Percentiles rank a stretch among this genome's conserved stretches.
These are phyloP conservation scores for Leptinotarsa defecta DNA, from an alignment of 1,140 invertebrate genomes.

Conservation along the genomic window DNA sequence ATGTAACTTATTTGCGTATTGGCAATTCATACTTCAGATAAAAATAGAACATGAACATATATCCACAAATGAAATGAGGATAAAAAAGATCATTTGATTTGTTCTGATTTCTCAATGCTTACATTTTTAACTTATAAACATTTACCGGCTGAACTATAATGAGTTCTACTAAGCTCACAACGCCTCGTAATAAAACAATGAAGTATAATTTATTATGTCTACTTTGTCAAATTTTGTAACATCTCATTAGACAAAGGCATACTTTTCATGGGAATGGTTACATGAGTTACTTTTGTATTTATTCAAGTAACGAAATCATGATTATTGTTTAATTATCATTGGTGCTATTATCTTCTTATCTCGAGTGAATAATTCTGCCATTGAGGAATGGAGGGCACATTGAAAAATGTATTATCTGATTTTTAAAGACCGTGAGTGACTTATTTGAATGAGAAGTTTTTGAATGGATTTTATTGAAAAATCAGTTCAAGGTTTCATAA, in stretches of 20 bases:
- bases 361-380: not conserved
- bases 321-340: slow-evolving; percentile 3
- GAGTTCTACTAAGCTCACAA: not conserved
- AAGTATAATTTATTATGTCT: not conserved
- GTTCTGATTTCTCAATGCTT: not conserved
- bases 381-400: too few species aligned
- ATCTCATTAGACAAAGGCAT: slow-evolving; percentile 1
- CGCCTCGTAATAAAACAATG: not conserved
- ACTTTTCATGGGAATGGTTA: slow-evolving; percentile 18
- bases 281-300: slow-evolving; percentile 18
- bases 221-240: slow-evolving; percentile 19
- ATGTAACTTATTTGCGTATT: too few species aligned
- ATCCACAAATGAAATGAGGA: not conserved
- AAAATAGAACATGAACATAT: too few species aligned
- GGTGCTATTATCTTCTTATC: not conserved
- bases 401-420: too few species aligned
- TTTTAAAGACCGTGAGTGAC: too few species aligned
- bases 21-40: too few species aligned
- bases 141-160: not conserved
- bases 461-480: too few species aligned
- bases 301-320: not conserved
- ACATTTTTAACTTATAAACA: not conserved
- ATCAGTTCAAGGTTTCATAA: too few species aligned
- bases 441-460: too few species aligned
- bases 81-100: not conserved